Evolutionary conservation across 64 coral and sea anemone genomes (phyloP), one percentile per base, ranked within the genome.

Genomic region (Dendronephthya gigantea): DNA sequence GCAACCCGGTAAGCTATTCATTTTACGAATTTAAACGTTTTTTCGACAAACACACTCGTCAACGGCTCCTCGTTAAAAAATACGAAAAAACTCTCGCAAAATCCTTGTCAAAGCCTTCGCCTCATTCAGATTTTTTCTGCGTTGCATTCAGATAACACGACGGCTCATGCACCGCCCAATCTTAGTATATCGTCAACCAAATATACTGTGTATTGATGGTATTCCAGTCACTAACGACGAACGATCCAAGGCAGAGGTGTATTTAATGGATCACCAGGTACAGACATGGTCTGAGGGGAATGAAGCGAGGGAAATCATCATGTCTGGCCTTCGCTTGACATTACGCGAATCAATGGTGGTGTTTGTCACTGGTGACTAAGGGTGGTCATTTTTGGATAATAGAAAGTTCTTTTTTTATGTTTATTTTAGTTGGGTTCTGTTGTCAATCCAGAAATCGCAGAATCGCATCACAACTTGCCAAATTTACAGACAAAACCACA

Each of bases 211-310:
- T 87, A 98, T 98, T 85, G 95, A 98, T 83, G 95, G 95, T 39
- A 98, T 98, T 45, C 95, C 95, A 70, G 95, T 98, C 48, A 91
- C 95, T 27, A 91, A 40, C 38, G 95, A 98, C 45, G 95, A 98
- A 66, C 87, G 92, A 30, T 84, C 87, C 23, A 98, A 98, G 84
- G 91, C 95, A 29, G 95, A 98, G 25, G 31, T 93, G 68, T 98
- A 93, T 83, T 93, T 92, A 41, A 56, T 92, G 22, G 95, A 98
- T 45, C 95, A 98, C 62, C 94, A 97, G 92, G 94, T 97, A 66
- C 27, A 37, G 40, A 35, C 30, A 12, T 13, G 12, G 31, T 39
- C n/a, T n/a, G n/a, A n/a, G n/a, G n/a, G n/a, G n/a, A n/a, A n/a
- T n/a, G n/a, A n/a, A n/a, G n/a, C n/a, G n/a, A n/a, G n/a, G n/a